Conservation (phyloP, 2,797 vertebrate species). For the Jordanella pulchra region DNA sequence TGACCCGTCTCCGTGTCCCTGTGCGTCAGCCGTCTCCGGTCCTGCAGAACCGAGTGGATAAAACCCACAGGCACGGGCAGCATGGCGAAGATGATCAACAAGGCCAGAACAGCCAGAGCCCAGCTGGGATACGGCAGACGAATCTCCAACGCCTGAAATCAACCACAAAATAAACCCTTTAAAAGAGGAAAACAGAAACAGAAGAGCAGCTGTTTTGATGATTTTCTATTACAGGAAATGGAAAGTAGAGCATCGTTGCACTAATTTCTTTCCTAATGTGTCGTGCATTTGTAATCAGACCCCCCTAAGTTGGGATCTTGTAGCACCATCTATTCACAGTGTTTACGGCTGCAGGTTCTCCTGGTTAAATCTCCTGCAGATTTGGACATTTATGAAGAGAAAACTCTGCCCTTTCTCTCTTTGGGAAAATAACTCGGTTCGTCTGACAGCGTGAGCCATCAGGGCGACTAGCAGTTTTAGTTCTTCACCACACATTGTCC, state of each 20-base stretch:
- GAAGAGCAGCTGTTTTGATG: too few species aligned
- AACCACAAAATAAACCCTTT: background rate
- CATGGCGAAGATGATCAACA: conserved; percentile 76
- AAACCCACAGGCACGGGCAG: conserved; percentile 79
- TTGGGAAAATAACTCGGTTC: too few species aligned
- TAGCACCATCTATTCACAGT: too few species aligned
- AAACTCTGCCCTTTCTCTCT: too few species aligned
- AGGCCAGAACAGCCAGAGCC: conserved; percentile 71
- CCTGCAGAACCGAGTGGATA: conserved; percentile 54
- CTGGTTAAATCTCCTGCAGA: too few species aligned
- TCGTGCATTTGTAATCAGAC: background rate
- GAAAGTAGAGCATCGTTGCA: background rate
- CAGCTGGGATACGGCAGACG: conserved; percentile 79
- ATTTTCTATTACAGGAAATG: too few species aligned
- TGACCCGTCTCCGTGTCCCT: conserved; percentile 33
- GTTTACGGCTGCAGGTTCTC: too few species aligned
- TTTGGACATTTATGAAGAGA: too few species aligned
- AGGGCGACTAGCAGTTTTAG: too few species aligned
- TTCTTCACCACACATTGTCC: too few species aligned
- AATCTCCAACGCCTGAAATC: conserved; percentile 74
- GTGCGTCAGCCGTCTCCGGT: conserved; percentile 28
- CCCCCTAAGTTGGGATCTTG: background rate
- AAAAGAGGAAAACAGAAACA: background rate
- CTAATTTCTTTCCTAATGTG: background rate
- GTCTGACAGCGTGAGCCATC: too few species aligned